Evolutionary conservation across 53 echinoderm and acorn worm genomes (phyloP), one percentile per base, ranked within the genome.

Genomic region (Henricia sp.): DNA sequence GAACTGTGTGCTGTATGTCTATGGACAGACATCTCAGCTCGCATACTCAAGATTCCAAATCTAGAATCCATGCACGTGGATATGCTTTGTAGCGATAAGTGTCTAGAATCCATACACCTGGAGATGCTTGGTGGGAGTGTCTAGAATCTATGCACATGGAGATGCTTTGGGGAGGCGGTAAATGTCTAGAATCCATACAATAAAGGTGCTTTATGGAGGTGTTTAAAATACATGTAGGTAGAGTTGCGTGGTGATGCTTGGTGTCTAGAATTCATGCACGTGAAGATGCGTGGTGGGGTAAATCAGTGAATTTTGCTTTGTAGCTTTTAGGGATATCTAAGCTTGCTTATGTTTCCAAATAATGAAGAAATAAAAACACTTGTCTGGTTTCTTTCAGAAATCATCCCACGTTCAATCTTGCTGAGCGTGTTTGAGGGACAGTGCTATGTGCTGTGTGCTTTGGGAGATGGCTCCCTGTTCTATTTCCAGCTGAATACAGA

Each of bases 11-110:
- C 97, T 23, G 97, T 97, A 1, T 94, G 97, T 66, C 84, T 97
- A 23, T 97, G 97, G 97, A 97, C 97, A 4, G 97, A 97, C 70
- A 97, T 97, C 68, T 94, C 97, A 1, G 90, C 97, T 24, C 66
- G 97, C 24, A 86, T 97, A 37, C 85, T 97, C 3, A 94, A 90
- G 60, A 60, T 97, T 19, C 97, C 97, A 1, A 90, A 83, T 25
- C 65, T 97, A 84, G 92, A 97, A 41, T 88, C 83, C 0, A 85
- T 94, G 76, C 97, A 97, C 72, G 78, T 90, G 0, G 97, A 97
- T 53, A 92, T 94, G 90, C 86, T 97, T 1, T 92, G 94, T 9
- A 94, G 97, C 90, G 97, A 94, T 97, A 71, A 73, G 89, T n/a
- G n/a, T n/a, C n/a, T n/a, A n/a, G n/a, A n/a, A n/a, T n/a, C n/a